Base-by-base conservation (phyloP, 1,140 invertebrate species). In the Linepithema humile region DNA sequence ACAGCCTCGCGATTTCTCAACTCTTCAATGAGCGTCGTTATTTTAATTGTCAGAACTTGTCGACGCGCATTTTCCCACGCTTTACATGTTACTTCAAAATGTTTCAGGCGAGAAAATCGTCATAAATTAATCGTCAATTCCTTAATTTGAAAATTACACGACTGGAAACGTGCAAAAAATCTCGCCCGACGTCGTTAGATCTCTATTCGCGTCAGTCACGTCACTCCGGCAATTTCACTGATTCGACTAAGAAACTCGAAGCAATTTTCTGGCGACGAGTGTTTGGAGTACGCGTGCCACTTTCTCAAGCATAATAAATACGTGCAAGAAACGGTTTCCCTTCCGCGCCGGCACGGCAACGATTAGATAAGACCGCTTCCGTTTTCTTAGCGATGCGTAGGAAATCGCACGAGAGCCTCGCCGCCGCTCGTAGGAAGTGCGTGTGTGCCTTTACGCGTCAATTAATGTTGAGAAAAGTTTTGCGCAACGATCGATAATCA, bases 351-450 rank as follows among this genome's bases (percentile, higher is more conserved):
- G 65, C 73, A 64, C 73, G 75, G 48, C 35, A 40, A 40, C 48
- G 64, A 80, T 80, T 80, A 80, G 75, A 80, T 80, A 80, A 69
- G 35, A 43, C 64, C 38, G 17, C 64, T 80, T 80, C 75, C 75
- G 75, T 80, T 80, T 80, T 80, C 75, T 80, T 80, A 35, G 38
- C 26, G n/a, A 23, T 43, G 62, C 64, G 20, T 65, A 80, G 26
- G 17, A 69, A 80, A 69, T 40, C 35, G 23, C 1, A 32, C 17
- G 55, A 35, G 69, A 9, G n/a, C n/a, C n/a, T n/a, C 53, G 10
- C 40, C 40, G 26, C 17, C 7, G 12, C 35, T 43, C 62, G 3
- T 17, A 55, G 6, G 35, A 55, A 80, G 62, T 80, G 35, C 17
- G 17, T 2, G 20, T 73, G 10, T 29, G 15, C 35, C 35, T 80